Conservation (phyloP, 2,113 vertebrate genomes). For the Pluvialis apricaria region DNA sequence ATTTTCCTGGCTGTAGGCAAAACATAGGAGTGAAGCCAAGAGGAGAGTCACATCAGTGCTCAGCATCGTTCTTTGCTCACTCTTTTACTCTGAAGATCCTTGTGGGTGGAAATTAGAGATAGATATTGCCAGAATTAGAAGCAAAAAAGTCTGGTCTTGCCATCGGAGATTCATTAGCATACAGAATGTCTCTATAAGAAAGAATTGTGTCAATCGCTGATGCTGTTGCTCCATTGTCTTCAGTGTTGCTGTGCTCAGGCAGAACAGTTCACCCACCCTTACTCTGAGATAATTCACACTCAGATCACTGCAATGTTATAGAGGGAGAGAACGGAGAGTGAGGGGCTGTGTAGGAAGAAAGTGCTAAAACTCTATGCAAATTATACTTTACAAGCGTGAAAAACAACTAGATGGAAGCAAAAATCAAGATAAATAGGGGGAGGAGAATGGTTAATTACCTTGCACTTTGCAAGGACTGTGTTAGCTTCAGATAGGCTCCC, state of each 20-base stretch:
- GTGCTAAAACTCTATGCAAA: slow-evolving; percentile 31
- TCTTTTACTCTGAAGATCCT: slow-evolving; percentile 23
- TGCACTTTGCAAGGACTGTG: slow-evolving; percentile 48
- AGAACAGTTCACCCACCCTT: slow-evolving; percentile 10
- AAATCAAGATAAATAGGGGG: slow-evolving; percentile 57
- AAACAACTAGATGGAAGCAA: slow-evolving; percentile 55
- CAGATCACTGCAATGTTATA: not conserved
- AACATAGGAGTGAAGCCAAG: slow-evolving; percentile 26
- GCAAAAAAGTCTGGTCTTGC: slow-evolving; percentile 29
- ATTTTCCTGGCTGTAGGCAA: slow-evolving; percentile 40
- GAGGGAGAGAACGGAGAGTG: not conserved
- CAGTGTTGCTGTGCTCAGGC: not conserved
- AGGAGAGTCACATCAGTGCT: not conserved
- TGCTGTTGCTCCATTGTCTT: slow-evolving; percentile 25
- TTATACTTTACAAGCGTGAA: slow-evolving; percentile 7
- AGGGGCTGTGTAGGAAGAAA: slow-evolving; percentile 35
- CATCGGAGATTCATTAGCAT: slow-evolving; percentile 48
- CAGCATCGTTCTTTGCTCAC: not conserved
- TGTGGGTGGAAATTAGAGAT: slow-evolving; percentile 37
- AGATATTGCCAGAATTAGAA: slow-evolving; percentile 26
- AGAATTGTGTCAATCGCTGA: not conserved
- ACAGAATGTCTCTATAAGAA: slow-evolving; percentile 37
- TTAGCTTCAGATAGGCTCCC: slow-evolving; percentile 47
- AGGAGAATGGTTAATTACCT: slow-evolving; percentile 58
- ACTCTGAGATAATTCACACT: not conserved